Base-by-base conservation (phyloP, 1,140 invertebrate genomes). In the Lordiphosa stackelbergi region DNA sequence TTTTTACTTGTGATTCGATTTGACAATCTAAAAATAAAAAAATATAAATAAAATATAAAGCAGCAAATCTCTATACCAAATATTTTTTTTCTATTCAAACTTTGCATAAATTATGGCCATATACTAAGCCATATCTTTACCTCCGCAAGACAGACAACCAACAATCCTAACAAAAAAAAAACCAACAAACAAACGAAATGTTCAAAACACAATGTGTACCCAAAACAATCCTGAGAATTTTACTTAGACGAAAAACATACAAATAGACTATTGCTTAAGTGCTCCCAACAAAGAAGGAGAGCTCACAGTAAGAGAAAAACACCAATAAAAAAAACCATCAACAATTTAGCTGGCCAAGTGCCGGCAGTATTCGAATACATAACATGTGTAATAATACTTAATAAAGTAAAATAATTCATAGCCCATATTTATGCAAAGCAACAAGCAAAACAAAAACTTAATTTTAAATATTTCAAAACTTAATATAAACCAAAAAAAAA, bases 1-100 rank as follows among this genome's bases (percentile, higher is more conserved):
- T 84, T 83, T 77, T 70, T 54, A 78, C 64, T 78, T 78, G 78
- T 84, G 85, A 86, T 86, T 86, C 85, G 65, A 86, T 86, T 86
- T 69, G 85, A 86, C 85, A 86, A 86, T 86, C 85, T 81, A 57
- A 63, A 83, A 60, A 73, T 49, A 69, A 61, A 49, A 53, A 48
- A 53, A 45, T 5, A 5, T 6, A 28, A 28, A 45, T 5, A 28
- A 28, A 28, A 28, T 28, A 28, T 7, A 28, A 28, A 6, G 0
- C 22, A 24, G 5, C 54, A 47, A 59, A 22, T 55, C 37, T 45
- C 41, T 58, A 43, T 47, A 58, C 19, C 37, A 47, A 55, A 35
- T 9, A 24, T 5, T 24, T 12, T 12, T 12, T 16, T 38, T 48
- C 53, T 24, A 46, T 38, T 49, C 45, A 36, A 53, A 81, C 75